Percentiles rank a stretch among this genome's conserved stretches.
These are phyloP conservation scores for Lycocerus yunnanus DNA, from an alignment of 2,888 invertebrate species.

Conservation along the genomic window DNA sequence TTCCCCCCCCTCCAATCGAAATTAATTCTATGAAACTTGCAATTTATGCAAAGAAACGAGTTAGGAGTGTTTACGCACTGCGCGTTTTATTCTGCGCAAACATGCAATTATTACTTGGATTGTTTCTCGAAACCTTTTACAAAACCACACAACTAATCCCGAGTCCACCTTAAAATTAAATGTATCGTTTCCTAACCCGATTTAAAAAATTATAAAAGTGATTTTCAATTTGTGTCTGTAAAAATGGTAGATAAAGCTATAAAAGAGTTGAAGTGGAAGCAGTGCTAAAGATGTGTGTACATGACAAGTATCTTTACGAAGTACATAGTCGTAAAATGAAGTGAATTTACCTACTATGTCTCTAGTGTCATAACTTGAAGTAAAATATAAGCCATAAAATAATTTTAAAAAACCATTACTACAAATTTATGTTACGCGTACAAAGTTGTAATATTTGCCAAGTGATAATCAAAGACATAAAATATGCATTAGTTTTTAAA, in stretches of 20 bases:
- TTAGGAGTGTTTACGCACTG: too few relatives aligned
- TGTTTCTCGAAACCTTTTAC: too few relatives aligned
- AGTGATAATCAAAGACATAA: background rate
- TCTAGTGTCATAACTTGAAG: background rate
- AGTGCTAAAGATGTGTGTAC: too few relatives aligned
- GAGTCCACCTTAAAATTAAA: too few relatives aligned
- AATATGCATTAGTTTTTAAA: background rate
- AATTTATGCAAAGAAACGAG: too few relatives aligned
- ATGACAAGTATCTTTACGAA: background rate
- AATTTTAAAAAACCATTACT: background rate
- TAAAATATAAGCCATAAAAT: background rate
- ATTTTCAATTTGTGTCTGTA: background rate
- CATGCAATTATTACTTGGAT: too few relatives aligned
- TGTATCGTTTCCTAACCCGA: too few relatives aligned
- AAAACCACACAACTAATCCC: too few relatives aligned
- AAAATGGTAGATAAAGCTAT: background rate
- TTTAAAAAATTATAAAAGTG: too few relatives aligned
- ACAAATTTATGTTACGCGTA: background rate
- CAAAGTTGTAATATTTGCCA: background rate
- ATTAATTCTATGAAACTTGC: too few relatives aligned
- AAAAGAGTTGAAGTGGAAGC: background rate
- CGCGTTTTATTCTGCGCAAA: too few relatives aligned
- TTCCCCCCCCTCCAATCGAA: too few relatives aligned
- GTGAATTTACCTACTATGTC: background rate
- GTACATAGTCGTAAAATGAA: background rate